These are phyloP conservation scores for Pyrocoelia pectoralis DNA, from an alignment of 2,888 invertebrate genomes.

Conservation along the genomic window DNA sequence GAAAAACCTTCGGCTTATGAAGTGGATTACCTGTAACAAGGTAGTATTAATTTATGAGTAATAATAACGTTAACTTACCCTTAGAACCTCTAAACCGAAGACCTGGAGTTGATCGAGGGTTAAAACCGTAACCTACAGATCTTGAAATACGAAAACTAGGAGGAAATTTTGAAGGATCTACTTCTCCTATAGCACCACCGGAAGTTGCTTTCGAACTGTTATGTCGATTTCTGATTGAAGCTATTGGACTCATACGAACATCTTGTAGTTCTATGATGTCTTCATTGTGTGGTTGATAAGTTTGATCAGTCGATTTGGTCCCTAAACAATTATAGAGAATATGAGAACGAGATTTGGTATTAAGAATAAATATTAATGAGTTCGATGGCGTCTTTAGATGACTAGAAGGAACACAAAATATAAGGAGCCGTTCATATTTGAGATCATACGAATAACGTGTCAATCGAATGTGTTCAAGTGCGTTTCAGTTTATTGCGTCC, in stretches of 20 bases:
- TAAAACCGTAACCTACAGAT: constrained; percentile 65
- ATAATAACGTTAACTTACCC: constrained; percentile 55
- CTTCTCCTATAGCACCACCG: constrained; percentile 60
- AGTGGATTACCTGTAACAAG: constrained; percentile 63
- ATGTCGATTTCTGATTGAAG: constrained; percentile 75
- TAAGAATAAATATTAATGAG: no score
- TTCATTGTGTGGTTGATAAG: constrained; percentile 58
- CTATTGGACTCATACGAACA: constrained; percentile 84
- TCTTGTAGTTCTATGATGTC: constrained; percentile 93
- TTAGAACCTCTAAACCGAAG: constrained; percentile 65
- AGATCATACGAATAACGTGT: no score
- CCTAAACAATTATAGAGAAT: no score
- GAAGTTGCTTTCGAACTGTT: constrained; percentile 57
- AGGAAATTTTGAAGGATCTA: constrained; percentile 74
- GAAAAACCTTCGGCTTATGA: constrained; percentile 76
- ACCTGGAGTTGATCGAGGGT: constrained; percentile 65
- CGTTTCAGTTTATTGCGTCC: no score
- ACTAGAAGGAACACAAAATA: no score
- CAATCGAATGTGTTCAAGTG: no score
- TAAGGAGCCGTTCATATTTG: no score
- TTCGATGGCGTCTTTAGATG: no score
- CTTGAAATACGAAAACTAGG: constrained; percentile 79
- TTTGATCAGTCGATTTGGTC: constrained; percentile 54
- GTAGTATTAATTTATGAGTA: constrained; percentile 14
- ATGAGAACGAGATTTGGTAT: no score